Conservation (phyloP, 2,888 invertebrate genomes). For the Lysandra coridon region DNA sequence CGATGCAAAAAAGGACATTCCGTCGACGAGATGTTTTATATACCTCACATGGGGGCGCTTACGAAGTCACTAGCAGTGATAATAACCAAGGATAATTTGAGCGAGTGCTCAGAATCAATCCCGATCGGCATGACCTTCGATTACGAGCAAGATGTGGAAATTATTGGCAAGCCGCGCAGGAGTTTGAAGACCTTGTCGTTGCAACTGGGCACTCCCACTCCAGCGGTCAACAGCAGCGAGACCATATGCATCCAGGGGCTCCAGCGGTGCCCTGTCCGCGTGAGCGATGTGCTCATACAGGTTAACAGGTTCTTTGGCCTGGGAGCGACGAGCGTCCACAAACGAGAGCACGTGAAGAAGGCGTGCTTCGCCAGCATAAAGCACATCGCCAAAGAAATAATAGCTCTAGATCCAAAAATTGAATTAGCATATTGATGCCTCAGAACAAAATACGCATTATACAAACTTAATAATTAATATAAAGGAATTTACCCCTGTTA, state of each 20-base stretch:
- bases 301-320: conserved; percentile 55
- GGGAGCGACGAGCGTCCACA: conserved; percentile 55
- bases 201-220: conserved; percentile 51
- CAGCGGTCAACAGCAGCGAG: conserved; percentile 32
- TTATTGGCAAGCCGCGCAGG: conserved; percentile 57
- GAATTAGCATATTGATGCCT: conserved; percentile 31
- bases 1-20: conserved; percentile 66
- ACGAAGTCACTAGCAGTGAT: conserved; percentile 59
- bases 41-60: conserved; percentile 54
- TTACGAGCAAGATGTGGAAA: conserved; percentile 33
- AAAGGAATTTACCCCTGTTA: too few species aligned
- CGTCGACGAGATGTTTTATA: conserved; percentile 52
- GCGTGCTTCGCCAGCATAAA: conserved; percentile 61
- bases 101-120: conserved; percentile 53
- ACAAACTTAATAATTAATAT: too few species aligned
- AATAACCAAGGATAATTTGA: conserved; percentile 55
- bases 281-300: conserved; percentile 65
- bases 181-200: conserved; percentile 54
- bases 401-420: conserved; percentile 60
- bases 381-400: conserved; percentile 48
- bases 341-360: conserved; percentile 47
- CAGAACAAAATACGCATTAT: neutral
- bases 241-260: conserved; percentile 58
- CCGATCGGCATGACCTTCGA: conserved; percentile 46
- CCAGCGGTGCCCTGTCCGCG: conserved; percentile 59